Base-by-base conservation (phyloP, 1,140 invertebrate genomes). In the Leguminivora glycinivorella region DNA sequence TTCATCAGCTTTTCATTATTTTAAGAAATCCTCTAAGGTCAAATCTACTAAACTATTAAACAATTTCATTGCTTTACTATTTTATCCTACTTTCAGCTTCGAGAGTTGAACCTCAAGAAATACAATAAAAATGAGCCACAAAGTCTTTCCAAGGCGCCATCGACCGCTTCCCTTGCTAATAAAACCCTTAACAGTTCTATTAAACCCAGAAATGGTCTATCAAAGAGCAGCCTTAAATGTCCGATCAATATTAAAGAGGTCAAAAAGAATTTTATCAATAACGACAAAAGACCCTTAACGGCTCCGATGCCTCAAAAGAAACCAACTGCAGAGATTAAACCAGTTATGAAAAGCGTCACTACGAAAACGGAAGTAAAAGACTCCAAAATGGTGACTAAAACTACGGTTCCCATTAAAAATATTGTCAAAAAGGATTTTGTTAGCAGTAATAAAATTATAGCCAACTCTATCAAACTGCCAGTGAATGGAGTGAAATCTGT, bases 81-180 rank as follows among this genome's bases (percentile, higher is more conserved):
- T 19, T 52, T 52, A 52, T 52, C 7, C 19, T 52, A 22, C 17
- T 52, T 84, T 31, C 82, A 91, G 89, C 70, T 91, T 29, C 68
- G 87, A 25, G 81, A 89, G 66, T 38, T 91, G 2, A 91, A 91
- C 72, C 66, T 91, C 1, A 84, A 89, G 52, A 91, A 91, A 70
- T 91, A 91, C 68, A 81, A 75, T 69, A 83, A 81, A 56, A 73
- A 74, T 67, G 81, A 83, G 9, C 26, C 73, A 5, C 67, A 68
- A 24, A 40, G n/a, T 22, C 60, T n/a, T 7, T 38, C 31, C 5
- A 52, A 19, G 4, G 24, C 25, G 26, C 43, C 56, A 1, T 63
- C 58, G 14, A 63, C 26, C 12, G 26, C 14, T 63, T 63, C 58
- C 58, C 25, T 63, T 6, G 29, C 25, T 29, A 29, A 63, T 29